phyloP scores from a whole-genome alignment of 2,888 invertebrate species.

The Cylindroiulus punctatus region DNA sequence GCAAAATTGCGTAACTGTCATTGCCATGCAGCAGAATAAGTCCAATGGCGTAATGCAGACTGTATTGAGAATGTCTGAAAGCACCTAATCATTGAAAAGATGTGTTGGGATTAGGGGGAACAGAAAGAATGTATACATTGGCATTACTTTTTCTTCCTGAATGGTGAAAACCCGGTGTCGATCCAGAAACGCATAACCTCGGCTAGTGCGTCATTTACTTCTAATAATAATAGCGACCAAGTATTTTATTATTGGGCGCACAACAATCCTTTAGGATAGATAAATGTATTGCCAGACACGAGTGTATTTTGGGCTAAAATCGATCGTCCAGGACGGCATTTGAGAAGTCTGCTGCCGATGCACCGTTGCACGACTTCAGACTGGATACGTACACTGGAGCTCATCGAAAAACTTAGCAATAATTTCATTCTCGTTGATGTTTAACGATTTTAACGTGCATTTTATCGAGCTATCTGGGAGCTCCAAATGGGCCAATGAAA shows the following conservation, averaged over 20 bases:
- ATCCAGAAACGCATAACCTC: not conserved
- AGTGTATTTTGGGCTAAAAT: slow-evolving; percentile 45
- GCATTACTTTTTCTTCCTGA: not conserved
- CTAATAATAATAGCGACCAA: slow-evolving; percentile 28
- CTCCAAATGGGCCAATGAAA: not conserved
- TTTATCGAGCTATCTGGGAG: not conserved
- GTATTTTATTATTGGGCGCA: slow-evolving; percentile 24
- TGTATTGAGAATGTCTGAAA: not conserved
- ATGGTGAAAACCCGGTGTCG: not conserved
- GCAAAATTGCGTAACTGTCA: too few species aligned
- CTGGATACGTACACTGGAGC: slow-evolving; percentile 12
- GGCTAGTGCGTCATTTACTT: slow-evolving; percentile 28
- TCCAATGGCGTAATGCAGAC: too few species aligned
- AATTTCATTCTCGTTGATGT: not conserved
- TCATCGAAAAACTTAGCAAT: not conserved
- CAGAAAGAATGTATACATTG: not conserved
- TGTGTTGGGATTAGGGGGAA: not conserved
- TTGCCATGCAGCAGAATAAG: too few species aligned
- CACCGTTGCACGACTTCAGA: not conserved
- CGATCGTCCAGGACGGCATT: slow-evolving; percentile 17
- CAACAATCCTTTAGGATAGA: slow-evolving; percentile 41
- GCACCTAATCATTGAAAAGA: not conserved
- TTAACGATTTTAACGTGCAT: not conserved
- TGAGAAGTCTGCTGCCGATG: not conserved
- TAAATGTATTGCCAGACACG: slow-evolving; percentile 42